Evolutionary conservation across 2,113 vertebrate species (phyloP), one percentile per base, ranked within the genome.

Genomic region (Hippocampus abdominalis): DNA sequence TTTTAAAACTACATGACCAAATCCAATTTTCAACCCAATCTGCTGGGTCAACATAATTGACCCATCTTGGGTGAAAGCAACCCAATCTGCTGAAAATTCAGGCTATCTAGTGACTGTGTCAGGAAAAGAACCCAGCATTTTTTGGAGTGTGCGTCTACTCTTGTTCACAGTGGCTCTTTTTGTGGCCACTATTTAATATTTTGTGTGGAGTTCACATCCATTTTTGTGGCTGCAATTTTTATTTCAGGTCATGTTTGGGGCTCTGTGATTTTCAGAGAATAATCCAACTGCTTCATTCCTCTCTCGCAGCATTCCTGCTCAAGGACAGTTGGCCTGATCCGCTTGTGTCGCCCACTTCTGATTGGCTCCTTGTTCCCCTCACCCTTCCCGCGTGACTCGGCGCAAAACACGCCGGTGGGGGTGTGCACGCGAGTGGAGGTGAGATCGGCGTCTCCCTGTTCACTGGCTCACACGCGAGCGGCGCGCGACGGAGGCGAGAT

Each of bases 391-490:
- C 70, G 79, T 87, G 86, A 87, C 86, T 85, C 87, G 87, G 90
- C 90, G 89, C 84, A 91, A 90, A 91, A 89, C 72, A 62, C 46
- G 66, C 71, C 57, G 57, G 57, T 20, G 76, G 85, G 88, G 84
- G 75, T 77, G 59, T 85, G 82, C 81, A 88, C 73, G 87, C 88
- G 81, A 81, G 85, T 87, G 88, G 90, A 88, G 86, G 84, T 83
- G 81, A 85, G 82, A 80, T 82, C 90, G 76, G 75, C 78, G 79
- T 86, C 84, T 88, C 83, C 70, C 77, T 73, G 79, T 78, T 90
- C 86, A 71, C 86, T 86, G 85, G 82, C 86, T 80, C 88, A 82
- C 84, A 86, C 42, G 77, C 89, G 90, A 91, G 80, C 81, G 70
- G 80, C 78, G 76, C 80, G 79, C 73, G 76, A 78, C 77, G 75